Percentiles rank a stretch among this genome's conserved stretches.
Evolutionary conservation across 92 coral and sea anemone genomes (phyloP).

Genomic region (Montipora capitata): DNA sequence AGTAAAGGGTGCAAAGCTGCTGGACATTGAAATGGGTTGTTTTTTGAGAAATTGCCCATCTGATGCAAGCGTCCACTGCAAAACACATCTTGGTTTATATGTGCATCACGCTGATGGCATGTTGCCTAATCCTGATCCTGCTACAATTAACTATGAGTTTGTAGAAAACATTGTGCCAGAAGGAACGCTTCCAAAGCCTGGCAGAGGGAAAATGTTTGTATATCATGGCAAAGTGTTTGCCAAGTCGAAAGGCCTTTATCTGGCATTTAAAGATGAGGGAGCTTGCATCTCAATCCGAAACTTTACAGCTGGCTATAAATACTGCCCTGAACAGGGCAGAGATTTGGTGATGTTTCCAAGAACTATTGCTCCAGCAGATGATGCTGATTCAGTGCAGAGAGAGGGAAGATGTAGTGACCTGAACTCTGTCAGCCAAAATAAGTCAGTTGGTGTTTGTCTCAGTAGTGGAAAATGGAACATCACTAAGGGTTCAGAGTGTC

Average conservation of each 20-base stretch:
- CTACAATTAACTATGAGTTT: background rate
- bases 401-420: slow-evolving; percentile 78
- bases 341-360: slow-evolving; percentile 68
- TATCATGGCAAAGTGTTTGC: slow-evolving; percentile 52
- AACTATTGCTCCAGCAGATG: slow-evolving; percentile 79
- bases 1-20: slow-evolving; percentile 67
- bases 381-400: slow-evolving; percentile 32
- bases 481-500: slow-evolving; percentile 56
- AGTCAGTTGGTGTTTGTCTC: slow-evolving; percentile 68
- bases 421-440: slow-evolving; percentile 59
- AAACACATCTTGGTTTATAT: slow-evolving; percentile 63
- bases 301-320: slow-evolving; percentile 69
- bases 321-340: slow-evolving; percentile 67
- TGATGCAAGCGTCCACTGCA: slow-evolving; percentile 19
- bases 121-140: background rate
- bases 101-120: slow-evolving; percentile 45
- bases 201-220: background rate
- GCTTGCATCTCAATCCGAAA: slow-evolving; percentile 65
- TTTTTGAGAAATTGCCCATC: slow-evolving; percentile 50
- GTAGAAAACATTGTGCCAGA: slow-evolving; percentile 36
- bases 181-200: background rate
- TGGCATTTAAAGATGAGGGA: slow-evolving; percentile 85
- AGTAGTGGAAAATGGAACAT: slow-evolving; percentile 87
- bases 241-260: slow-evolving; percentile 58
- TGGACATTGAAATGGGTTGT: slow-evolving; percentile 60